Conservation (phyloP, 2,113 vertebrate genomes). For the Picathartes gymnocephalus region DNA sequence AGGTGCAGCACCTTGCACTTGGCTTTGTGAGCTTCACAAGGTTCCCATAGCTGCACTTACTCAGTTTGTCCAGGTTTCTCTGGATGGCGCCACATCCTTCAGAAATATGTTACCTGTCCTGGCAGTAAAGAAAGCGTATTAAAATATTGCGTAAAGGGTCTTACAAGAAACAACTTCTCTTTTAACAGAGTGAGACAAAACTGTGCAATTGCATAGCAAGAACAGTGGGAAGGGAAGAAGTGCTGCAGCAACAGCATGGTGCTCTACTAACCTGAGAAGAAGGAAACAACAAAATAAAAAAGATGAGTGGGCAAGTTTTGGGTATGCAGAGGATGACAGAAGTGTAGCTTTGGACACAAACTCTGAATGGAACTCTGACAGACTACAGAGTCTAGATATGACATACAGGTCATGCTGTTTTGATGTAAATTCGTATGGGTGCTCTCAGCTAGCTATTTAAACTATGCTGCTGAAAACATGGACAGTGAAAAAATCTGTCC, state of each 20-base stretch:
- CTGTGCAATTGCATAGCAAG: not conserved
- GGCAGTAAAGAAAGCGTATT: not conserved
- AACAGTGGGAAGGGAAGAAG: not conserved
- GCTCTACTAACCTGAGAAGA: not conserved
- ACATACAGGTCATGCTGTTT: not conserved
- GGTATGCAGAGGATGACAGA: not conserved
- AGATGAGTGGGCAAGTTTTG: accelerated
- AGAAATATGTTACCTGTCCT: not conserved
- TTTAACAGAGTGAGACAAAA: not conserved
- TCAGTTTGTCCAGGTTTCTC: not conserved
- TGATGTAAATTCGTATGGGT: not conserved
- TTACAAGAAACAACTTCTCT: not conserved
- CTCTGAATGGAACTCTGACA: not conserved
- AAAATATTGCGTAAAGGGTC: not conserved
- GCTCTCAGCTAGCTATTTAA: not conserved
- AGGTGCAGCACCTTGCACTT: not conserved
- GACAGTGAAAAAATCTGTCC: not conserved
- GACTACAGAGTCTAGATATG: not conserved
- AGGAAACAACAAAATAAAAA: not conserved
- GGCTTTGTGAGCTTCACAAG: not conserved
- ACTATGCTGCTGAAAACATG: not conserved
- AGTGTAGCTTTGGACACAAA: not conserved
- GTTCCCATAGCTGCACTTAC: not conserved
- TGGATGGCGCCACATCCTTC: not conserved
- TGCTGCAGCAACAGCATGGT: not conserved